These are phyloP conservation scores for Vidua macroura DNA, from an alignment of 2,113 vertebrate genomes.

Conservation along the genomic window DNA sequence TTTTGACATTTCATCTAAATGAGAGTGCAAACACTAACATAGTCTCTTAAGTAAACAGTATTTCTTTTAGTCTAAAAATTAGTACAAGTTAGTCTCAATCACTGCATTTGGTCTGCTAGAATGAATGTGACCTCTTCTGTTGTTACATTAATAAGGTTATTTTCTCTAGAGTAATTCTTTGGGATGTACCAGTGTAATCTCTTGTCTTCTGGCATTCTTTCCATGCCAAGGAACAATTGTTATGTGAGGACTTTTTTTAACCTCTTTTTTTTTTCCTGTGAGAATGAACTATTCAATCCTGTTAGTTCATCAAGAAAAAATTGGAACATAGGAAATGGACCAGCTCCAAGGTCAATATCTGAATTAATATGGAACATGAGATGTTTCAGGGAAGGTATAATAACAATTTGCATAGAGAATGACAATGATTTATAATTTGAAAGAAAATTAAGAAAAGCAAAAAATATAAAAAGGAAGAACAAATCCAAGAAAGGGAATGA, in stretches of 20 bases:
- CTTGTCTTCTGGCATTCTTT: neutral
- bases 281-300: neutral
- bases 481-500: neutral
- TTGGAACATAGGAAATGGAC: neutral
- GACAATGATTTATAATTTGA: neutral
- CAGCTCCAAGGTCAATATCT: neutral
- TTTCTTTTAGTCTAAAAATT: neutral
- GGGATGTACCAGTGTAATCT: neutral
- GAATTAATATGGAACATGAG: neutral
- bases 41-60: neutral
- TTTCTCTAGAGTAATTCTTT: neutral
- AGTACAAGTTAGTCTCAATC: neutral
- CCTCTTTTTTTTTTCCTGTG: neutral
- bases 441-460: neutral
- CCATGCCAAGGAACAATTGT: neutral
- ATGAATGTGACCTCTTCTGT: neutral
- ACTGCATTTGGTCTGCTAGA: neutral
- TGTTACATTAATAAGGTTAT: neutral
- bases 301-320: neutral
- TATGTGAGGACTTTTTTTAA: neutral
- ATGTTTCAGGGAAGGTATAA: neutral
- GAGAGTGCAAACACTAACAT: neutral
- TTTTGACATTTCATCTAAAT: neutral
- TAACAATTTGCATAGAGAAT: neutral
- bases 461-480: fast-evolving